Evolutionary conservation across 1,140 invertebrate species (phyloP), one percentile per base, ranked within the genome.

Genomic region (Capitella teleta): DNA sequence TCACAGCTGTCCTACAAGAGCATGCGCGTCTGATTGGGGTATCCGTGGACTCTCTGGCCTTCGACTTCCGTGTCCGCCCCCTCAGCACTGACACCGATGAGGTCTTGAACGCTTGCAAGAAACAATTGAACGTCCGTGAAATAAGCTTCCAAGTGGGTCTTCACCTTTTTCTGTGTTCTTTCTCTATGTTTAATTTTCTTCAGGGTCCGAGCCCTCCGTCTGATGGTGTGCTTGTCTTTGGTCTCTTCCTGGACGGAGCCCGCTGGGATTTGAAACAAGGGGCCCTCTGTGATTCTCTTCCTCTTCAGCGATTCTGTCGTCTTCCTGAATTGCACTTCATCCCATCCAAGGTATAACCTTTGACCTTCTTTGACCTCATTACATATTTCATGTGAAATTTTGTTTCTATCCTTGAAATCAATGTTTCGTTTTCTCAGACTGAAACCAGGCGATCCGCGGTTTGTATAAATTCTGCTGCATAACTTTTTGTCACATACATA

Each of bases 1-100:
- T 91, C 43, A 91, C 87, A 4, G 86, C 85, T 2, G 79, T 86
- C 19, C 69, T 88, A 47, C 88, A 91, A 70, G 86, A 86, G 1
- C 82, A 82, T 68, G 85, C 87, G 0, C 74, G 87, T 24, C 84
- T 84, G 58, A 81, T 85, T 50, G 76, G 79, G n/a, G 78, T 87
- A 41, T 86, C 87, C 1, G 87, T 91, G 19, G 87, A 91, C 67
- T 79, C 82, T 28, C 68, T 92, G 1, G 80, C 81, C 65, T 84
- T 89, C 57, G 81, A 87, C 61, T 91, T 87, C 63, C 61, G 71
- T 14, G 62, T 82, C 0, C 41, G 49, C 28, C 52, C 52, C 26
- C 51, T 40, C 12, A 37, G 36, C n/a, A 32, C 40, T 14, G 59
- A 61, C 37, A 57, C 50, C n/a, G 51, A 57, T 10, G 57, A 60